These are phyloP conservation scores for Bubo blakistoni DNA, from an alignment of 2,113 vertebrate genomes.

Conservation along the genomic window DNA sequence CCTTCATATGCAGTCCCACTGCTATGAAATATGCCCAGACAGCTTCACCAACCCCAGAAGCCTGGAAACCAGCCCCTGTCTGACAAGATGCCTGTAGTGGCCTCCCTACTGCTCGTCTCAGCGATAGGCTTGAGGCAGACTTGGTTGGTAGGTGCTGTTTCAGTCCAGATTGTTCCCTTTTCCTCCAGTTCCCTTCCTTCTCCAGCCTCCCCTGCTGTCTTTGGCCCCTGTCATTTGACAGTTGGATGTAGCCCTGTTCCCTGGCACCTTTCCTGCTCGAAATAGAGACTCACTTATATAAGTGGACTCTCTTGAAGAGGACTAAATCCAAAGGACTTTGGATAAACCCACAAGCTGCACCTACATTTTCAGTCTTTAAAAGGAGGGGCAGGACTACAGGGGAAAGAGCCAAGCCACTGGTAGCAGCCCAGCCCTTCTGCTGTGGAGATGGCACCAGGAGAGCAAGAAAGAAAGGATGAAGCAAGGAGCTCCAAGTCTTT, in stretches of 20 bases:
- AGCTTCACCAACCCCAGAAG: not conserved
- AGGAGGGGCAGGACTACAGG: no score
- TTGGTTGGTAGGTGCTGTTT: not conserved
- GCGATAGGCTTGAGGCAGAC: not conserved
- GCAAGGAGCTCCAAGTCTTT: no score
- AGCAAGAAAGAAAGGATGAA: no score
- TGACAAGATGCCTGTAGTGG: fast-evolving
- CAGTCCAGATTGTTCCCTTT: not conserved
- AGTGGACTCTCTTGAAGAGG: not conserved
- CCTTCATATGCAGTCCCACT: not conserved
- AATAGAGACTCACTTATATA: not conserved
- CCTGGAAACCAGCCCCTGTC: not conserved
- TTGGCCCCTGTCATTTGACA: not conserved
- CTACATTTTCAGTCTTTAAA: no score
- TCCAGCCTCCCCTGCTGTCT: not conserved
- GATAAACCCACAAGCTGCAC: not conserved
- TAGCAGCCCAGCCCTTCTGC: no score
- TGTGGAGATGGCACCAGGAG: no score
- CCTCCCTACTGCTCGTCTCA: not conserved
- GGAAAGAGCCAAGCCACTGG: no score
- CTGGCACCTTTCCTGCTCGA: not conserved
- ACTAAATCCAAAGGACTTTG: not conserved
- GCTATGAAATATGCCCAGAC: not conserved
- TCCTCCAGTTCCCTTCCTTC: not conserved
- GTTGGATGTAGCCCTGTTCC: not conserved